A percentile compares a stretch with the other conserved stretches of the same genome.
These are phyloP conservation scores for Helicolenus hilgendorfi DNA, from an alignment of 2,797 vertebrate species.

Conservation along the genomic window DNA sequence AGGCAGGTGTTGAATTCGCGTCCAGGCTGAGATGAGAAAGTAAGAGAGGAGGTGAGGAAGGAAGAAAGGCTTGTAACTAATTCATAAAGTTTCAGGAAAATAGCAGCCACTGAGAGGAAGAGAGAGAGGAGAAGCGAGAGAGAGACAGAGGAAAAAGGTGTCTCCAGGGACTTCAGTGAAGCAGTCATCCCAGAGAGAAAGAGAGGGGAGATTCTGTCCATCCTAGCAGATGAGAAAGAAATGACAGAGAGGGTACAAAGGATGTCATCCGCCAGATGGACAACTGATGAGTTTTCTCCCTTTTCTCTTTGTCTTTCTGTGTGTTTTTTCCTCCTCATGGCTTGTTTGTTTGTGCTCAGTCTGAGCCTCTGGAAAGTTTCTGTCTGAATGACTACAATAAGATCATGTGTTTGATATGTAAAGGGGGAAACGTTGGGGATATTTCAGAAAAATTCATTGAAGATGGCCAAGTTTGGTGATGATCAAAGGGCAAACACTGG, in stretches of 20 bases:
- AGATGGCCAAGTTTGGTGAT: constrained; percentile 62
- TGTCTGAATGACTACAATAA: constrained; percentile 77
- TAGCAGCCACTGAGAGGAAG: constrained; percentile 78
- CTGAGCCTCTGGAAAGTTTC: constrained; percentile 84
- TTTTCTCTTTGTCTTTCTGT: constrained; percentile 78
- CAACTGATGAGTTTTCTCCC: constrained; percentile 89
- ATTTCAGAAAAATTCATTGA: constrained; percentile 71
- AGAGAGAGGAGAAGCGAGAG: constrained; percentile 65
- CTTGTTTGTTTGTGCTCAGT: constrained; percentile 88
- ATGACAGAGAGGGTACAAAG: constrained; percentile 92
- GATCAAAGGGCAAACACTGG: constrained; percentile 71
- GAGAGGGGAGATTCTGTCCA: constrained; percentile 86
- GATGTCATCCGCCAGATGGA: constrained; percentile 91
- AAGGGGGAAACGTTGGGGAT: constrained; percentile 38
- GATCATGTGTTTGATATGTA: constrained; percentile 82
- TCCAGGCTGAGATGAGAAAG: constrained; percentile 77
- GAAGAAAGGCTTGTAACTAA: constrained; percentile 91
- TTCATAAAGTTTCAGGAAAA: constrained; percentile 92
- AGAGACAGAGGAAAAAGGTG: constrained; percentile 80
- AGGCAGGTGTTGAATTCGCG: constrained; percentile 86
- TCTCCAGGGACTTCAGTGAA: constrained; percentile 89
- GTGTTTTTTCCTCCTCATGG: constrained; percentile 31
- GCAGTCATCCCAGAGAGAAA: constrained; percentile 86
- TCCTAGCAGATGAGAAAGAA: constrained; percentile 89
- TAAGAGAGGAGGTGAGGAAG: constrained; percentile 78